These are phyloP conservation scores for Hippocampus barbouri DNA, from an alignment of 2,113 vertebrate genomes.

Conservation along the genomic window DNA sequence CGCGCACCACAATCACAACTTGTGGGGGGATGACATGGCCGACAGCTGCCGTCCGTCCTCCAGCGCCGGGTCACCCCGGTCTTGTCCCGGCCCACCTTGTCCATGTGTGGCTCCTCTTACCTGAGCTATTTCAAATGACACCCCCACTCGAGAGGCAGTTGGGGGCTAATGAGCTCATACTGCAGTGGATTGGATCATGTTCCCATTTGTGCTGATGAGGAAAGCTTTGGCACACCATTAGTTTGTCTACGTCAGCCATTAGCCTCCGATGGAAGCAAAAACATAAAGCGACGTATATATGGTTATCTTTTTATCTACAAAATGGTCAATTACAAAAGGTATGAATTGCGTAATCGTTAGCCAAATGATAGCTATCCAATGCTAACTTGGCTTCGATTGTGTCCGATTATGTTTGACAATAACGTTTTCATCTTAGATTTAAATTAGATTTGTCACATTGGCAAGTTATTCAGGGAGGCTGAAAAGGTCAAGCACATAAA, in stretches of 20 bases:
- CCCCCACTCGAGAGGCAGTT: background rate
- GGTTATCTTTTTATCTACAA: no score
- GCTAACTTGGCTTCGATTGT: no score
- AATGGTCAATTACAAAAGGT: no score
- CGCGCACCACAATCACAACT: no score
- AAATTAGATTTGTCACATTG: no score
- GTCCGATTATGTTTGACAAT: no score
- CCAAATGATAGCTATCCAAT: no score
- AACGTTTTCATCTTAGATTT: no score
- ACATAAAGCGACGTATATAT: no score
- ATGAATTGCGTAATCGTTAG: no score
- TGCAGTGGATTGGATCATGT: background rate
- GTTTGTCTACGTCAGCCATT: constrained; percentile 5
- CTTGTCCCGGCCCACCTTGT: background rate
- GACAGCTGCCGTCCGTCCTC: background rate
- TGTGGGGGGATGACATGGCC: background rate
- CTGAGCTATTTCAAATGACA: background rate
- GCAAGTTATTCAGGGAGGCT: no score
- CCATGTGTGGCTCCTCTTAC: background rate
- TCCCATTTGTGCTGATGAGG: background rate
- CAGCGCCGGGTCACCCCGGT: background rate
- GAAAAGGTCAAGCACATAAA: no score
- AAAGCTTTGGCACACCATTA: background rate
- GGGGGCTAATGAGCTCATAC: background rate
- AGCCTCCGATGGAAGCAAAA: background rate